These are phyloP conservation scores for Microtus ochrogaster DNA, from an alignment of 2,113 vertebrate genomes.

Conservation along the genomic window DNA sequence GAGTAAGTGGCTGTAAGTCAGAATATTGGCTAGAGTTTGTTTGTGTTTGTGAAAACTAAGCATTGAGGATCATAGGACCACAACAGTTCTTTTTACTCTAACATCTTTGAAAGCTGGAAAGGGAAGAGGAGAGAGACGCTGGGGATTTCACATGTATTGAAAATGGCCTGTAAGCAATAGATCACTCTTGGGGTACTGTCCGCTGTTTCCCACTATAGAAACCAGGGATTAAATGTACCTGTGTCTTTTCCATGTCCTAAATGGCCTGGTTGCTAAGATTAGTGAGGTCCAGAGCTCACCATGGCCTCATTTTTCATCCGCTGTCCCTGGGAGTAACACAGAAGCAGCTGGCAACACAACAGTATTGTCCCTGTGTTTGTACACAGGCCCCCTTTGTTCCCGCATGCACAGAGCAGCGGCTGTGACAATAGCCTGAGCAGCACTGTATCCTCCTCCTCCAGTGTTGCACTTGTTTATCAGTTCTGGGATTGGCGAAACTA, in stretches of 20 bases:
- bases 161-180: fast-evolving
- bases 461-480: constrained; percentile 62
- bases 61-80: not conserved
- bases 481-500: constrained; percentile 48
- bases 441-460: constrained; percentile 61
- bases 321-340: constrained; percentile 52
- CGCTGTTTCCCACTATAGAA: not conserved
- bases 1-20: not conserved
- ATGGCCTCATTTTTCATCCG: constrained; percentile 65
- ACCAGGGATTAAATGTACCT: not conserved
- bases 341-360: constrained; percentile 39
- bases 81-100: not conserved
- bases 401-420: not conserved
- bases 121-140: not conserved
- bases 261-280: not conserved
- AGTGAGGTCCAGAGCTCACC: not conserved
- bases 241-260: not conserved
- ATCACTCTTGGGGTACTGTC: not conserved
- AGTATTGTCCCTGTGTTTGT: constrained; percentile 60
- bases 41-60: not conserved
- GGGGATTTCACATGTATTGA: not conserved
- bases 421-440: constrained; percentile 71
- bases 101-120: not conserved
- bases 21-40: not conserved
- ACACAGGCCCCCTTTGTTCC: constrained; percentile 75